Percentiles rank a stretch among this genome's conserved stretches.
Conservation (phyloP, 2,113 vertebrate species). For the Nothoprocta perdicaria region DNA sequence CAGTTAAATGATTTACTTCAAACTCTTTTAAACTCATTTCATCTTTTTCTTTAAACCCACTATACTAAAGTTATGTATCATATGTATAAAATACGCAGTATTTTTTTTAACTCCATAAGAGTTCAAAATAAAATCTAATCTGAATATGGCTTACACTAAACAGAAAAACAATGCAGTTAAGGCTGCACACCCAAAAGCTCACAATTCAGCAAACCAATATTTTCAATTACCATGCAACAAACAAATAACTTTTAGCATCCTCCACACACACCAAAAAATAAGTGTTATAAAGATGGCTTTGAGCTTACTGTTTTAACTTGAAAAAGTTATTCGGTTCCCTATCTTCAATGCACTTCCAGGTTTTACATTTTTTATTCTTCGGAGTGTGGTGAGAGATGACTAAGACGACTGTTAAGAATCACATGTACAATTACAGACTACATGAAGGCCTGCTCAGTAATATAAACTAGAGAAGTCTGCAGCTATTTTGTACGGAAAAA, state of each 20-base stretch:
- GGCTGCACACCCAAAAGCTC: not conserved
- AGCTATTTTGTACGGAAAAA: not conserved
- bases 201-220: not conserved
- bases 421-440: slow-evolving; percentile 2
- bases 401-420: slow-evolving; percentile 41
- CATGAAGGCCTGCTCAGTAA: not conserved
- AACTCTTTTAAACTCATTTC: not conserved
- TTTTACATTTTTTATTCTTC: not conserved
- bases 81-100: not conserved
- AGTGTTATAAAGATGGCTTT: not conserved
- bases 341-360: not conserved
- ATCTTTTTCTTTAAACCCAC: not conserved
- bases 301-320: not conserved
- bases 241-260: not conserved
- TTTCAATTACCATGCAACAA: not conserved
- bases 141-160: not conserved
- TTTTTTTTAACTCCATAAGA: not conserved
- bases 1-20: not conserved
- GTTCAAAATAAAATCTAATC: not conserved
- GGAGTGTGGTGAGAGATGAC: slow-evolving; percentile 29
- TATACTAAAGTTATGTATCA: not conserved
- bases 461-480: not conserved
- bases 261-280: not conserved
- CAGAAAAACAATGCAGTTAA: not conserved
- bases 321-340: not conserved